Evolutionary conservation across 2,888 invertebrate genomes (phyloP), one percentile per base, ranked within the genome.

Genomic region (Diloba caeruleocephala): DNA sequence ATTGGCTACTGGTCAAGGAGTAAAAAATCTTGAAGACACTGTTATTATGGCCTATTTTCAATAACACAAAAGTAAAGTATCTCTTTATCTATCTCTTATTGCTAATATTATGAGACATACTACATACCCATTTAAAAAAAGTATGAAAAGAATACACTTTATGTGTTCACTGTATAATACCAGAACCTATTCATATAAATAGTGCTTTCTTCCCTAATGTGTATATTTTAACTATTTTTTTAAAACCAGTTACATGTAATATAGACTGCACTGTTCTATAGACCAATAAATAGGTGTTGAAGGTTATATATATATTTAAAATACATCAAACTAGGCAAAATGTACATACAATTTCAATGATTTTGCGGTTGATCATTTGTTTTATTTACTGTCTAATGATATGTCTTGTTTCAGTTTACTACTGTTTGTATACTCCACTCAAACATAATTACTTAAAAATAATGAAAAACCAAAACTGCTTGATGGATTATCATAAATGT

Each of bases 31-130:
- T 31, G 42, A 61, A 6, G 0, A 0, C 17, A 14, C n/a, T 26
- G 63, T 23, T 5, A 21, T 63, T 42, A 38, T 19, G 37, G 1
- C 33, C 8, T n/a, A 0, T 38, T 63, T 45, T 7, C 21, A 13
- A 25, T 37, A 10, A 28, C 28, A 13, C 5, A 28, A 23, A n/a
- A n/a, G 9, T 15, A 31, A 0, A n/a, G n/a, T n/a, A n/a, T n/a
- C n/a, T n/a, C n/a, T n/a, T n/a, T n/a, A n/a, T n/a, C 28, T 53
- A 38, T 51, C 37, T 34, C 2, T 8, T 6, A 19, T 2, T 21
- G 14, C 1, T n/a, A 29, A 25, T 33, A 26, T 14, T 31, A 9
- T 6, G 26, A 0, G 10, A 39, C 25, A 39, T 6, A n/a, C 7
- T 12, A 19, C 29, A 9, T 7, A 21, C n/a, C 19, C 9, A 37